Evolutionary conservation across 2,797 vertebrate genomes (phyloP).

Genomic region (Sebastolobus alascanus): DNA sequence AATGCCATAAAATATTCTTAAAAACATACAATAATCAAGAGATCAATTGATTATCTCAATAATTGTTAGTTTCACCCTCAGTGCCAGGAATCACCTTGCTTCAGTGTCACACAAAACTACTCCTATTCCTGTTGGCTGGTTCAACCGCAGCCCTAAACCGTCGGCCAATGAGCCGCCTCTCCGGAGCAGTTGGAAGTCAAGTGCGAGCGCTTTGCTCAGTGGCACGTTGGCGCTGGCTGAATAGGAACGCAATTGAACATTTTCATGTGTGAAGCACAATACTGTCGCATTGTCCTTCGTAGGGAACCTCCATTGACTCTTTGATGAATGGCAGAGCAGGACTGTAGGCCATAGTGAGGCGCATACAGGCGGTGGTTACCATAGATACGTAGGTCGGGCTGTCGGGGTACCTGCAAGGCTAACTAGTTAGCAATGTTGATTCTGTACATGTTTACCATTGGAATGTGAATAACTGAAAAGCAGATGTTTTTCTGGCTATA

Average conservation of each 20-base stretch:
- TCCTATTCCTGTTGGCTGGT: background rate
- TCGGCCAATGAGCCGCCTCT: background rate
- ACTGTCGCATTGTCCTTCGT: background rate
- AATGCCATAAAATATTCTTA: background rate
- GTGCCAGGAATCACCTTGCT: background rate
- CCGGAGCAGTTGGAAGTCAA: slow-evolving; percentile 6
- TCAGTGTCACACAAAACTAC: background rate
- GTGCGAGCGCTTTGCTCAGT: slow-evolving; percentile 26
- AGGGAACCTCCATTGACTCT: slow-evolving; percentile 33
- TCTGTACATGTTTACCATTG: background rate
- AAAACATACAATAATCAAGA: background rate
- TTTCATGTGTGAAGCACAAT: slow-evolving; percentile 11
- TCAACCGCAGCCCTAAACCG: background rate
- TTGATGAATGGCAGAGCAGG: slow-evolving; percentile 7
- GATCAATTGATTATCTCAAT: background rate
- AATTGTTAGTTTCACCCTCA: background rate
- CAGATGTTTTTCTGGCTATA: slow-evolving; percentile 2
- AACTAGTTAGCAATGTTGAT: background rate
- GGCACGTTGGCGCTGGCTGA: slow-evolving; percentile 21
- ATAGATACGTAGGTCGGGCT: background rate
- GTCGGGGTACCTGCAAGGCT: slow-evolving; percentile 14
- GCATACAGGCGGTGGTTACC: slow-evolving; percentile 6
- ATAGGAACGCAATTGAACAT: background rate
- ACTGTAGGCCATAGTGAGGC: background rate
- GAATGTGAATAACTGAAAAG: background rate